These are phyloP conservation scores for Pluvialis apricaria DNA, from an alignment of 2,113 vertebrate genomes.

Conservation along the genomic window DNA sequence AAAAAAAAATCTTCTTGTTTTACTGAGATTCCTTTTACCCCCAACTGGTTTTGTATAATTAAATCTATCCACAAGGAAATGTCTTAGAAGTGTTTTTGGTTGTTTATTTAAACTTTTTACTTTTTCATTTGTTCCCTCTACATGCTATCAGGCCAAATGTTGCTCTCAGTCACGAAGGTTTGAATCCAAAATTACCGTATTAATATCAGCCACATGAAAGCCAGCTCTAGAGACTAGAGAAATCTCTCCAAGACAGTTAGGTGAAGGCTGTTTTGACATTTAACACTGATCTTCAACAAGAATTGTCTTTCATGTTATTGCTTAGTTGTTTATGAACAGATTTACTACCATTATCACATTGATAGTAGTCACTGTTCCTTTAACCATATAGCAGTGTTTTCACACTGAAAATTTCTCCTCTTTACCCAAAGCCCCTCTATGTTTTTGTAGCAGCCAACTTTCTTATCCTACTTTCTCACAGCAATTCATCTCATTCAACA, in stretches of 20 bases:
- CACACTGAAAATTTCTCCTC: neutral
- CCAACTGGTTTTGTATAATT: neutral
- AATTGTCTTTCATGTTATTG: neutral
- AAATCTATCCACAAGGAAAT: conserved; percentile 14
- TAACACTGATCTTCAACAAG: neutral
- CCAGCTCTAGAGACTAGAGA: neutral
- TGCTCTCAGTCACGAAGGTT: neutral
- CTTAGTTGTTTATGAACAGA: neutral
- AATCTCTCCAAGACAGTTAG: neutral
- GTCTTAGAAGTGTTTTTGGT: neutral
- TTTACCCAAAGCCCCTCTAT: neutral
- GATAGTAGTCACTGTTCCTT: neutral
- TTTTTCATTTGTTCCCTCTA: neutral
- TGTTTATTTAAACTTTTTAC: conserved; percentile 8
- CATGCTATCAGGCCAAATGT: neutral
- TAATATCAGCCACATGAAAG: neutral
- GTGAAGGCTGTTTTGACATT: neutral
- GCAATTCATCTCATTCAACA: neutral
- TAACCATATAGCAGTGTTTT: neutral
- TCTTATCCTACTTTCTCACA: neutral
- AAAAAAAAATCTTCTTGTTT: neutral
- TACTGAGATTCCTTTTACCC: neutral
- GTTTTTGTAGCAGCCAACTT: neutral
- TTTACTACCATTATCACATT: neutral
- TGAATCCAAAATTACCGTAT: neutral